These are phyloP conservation scores for Anoncus sp. DNA, from an alignment of 2,888 invertebrate species.

Conservation along the genomic window DNA sequence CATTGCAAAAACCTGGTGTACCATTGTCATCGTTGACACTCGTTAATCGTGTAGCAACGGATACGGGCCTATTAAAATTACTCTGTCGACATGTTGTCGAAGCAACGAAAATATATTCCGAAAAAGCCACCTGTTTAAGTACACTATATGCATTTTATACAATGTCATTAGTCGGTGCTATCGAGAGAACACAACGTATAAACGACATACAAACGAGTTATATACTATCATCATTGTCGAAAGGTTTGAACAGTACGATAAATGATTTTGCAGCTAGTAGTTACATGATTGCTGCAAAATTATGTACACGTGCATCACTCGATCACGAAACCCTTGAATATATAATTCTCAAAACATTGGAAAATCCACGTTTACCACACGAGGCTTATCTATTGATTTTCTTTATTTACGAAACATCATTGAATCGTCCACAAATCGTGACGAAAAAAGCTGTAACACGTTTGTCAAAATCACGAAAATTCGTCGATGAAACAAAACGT, in stretches of 20 bases:
- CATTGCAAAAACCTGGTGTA: conserved; percentile 90
- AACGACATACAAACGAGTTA: conserved; percentile 88
- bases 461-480: conserved; percentile 83
- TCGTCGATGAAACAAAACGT: conserved; percentile 82
- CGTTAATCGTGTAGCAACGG: conserved; percentile 88
- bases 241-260: conserved; percentile 88
- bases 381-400: conserved; percentile 88
- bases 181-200: conserved; percentile 85
- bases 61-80: conserved; percentile 87
- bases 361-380: conserved; percentile 85
- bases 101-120: conserved; percentile 86
- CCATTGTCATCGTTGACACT: conserved; percentile 90
- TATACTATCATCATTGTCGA: conserved; percentile 89
- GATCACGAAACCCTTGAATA: conserved; percentile 85
- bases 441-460: conserved; percentile 85
- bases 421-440: conserved; percentile 83
- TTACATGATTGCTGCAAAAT: conserved; percentile 89
- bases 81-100: conserved; percentile 86
- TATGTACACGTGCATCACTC: conserved; percentile 87
- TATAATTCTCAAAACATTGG: conserved; percentile 86
- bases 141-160: conserved; percentile 93
- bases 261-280: conserved; percentile 90
- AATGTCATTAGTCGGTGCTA: conserved; percentile 89
- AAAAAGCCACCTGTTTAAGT: conserved; percentile 86
- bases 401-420: conserved; percentile 89